These are phyloP conservation scores for Peromyscus nudipes DNA, from an alignment of 2,797 vertebrate species.

Conservation along the genomic window DNA sequence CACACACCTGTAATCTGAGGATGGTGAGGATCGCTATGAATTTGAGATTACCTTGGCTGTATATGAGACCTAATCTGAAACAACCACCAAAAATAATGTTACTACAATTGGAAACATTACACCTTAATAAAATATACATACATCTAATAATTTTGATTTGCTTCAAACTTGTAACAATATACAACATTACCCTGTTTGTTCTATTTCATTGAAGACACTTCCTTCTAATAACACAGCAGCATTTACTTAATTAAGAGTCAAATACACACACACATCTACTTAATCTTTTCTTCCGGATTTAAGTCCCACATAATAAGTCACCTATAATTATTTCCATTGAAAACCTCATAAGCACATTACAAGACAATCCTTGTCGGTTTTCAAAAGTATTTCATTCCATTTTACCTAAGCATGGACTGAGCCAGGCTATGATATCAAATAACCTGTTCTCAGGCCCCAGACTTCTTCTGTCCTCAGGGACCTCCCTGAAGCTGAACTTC, in stretches of 20 bases:
- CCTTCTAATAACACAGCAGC: not conserved
- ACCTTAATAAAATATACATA: not conserved
- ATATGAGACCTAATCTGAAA: not conserved
- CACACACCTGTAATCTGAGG: not conserved
- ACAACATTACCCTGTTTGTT: not conserved
- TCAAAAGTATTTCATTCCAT: conserved; percentile 10
- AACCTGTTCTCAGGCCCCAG: not conserved
- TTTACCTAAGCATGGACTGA: not conserved
- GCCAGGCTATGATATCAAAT: not conserved
- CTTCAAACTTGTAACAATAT: not conserved
- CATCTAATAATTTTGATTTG: not conserved
- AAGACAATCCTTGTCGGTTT: not conserved
- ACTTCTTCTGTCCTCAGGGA: not conserved
- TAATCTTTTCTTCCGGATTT: conserved; percentile 57
- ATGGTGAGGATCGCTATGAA: not conserved
- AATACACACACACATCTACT: not conserved
- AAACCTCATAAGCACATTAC: not conserved
- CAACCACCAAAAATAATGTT: not conserved
- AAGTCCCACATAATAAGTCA: not conserved
- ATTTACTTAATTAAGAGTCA: not conserved
- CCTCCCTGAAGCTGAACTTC: not conserved
- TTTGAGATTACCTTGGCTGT: not conserved
- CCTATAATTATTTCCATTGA: conserved; percentile 48
- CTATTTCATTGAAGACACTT: not conserved
- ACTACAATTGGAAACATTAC: not conserved